Conservation (phyloP, 1,140 invertebrate species). For the Cheumatopsyche charites region DNA sequence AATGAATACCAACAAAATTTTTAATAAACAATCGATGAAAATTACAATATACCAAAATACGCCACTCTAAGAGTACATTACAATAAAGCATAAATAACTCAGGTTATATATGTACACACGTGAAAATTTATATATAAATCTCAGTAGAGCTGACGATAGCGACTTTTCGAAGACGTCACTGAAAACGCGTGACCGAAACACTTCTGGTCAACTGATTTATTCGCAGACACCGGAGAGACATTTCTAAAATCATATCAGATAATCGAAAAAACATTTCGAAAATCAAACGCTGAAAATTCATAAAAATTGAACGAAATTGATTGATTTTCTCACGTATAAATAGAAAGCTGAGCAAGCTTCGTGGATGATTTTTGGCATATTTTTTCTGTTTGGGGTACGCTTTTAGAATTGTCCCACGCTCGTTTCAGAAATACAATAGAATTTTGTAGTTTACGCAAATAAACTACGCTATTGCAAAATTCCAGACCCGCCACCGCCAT, state of each 20-base stretch:
- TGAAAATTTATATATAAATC: background rate
- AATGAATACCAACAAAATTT: too few species aligned
- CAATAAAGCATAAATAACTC: constrained; percentile 39
- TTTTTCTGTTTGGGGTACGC: background rate
- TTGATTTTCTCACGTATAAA: too few species aligned
- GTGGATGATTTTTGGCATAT: background rate
- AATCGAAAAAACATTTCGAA: too few species aligned
- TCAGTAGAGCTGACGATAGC: background rate
- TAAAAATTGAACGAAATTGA: too few species aligned
- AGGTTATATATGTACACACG: constrained; percentile 31
- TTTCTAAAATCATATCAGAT: background rate
- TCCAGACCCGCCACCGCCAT: too few species aligned
- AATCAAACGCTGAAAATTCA: too few species aligned
- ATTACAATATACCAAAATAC: background rate
- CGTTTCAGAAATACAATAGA: constrained; percentile 17
- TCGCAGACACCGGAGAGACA: constrained; percentile 16
- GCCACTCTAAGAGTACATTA: constrained; percentile 6
- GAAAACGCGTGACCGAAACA: constrained; percentile 35
- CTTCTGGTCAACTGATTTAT: constrained; percentile 22
- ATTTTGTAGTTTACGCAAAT: too few species aligned
- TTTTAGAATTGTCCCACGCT: constrained; percentile 21
- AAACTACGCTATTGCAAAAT: too few species aligned
- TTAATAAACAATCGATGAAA: too few species aligned
- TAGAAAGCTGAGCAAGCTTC: too few species aligned
- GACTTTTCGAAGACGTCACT: constrained; percentile 31